Percentiles rank a stretch among this genome's conserved stretches.
These are phyloP conservation scores for Clunio marinus DNA, from an alignment of 2,888 invertebrate species.

Conservation along the genomic window DNA sequence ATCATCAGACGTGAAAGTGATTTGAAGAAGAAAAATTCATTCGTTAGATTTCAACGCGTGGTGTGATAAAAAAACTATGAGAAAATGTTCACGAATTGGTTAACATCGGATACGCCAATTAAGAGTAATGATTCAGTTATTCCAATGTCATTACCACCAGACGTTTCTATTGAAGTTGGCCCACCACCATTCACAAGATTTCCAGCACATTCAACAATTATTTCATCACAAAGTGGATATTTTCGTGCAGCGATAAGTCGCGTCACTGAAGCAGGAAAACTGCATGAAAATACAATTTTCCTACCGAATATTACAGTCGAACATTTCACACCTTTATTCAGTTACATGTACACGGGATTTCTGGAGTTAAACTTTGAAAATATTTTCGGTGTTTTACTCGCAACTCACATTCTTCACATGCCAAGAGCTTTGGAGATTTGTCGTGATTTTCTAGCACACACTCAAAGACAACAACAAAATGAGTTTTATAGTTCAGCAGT, in stretches of 20 bases:
- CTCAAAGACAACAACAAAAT: constrained; percentile 46
- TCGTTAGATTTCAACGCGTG: constrained; percentile 39
- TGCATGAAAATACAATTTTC: constrained; percentile 48
- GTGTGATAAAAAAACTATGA: background rate
- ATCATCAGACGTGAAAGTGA: constrained; percentile 22
- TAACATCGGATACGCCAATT: constrained; percentile 45
- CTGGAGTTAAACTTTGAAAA: constrained; percentile 65
- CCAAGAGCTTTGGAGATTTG: constrained; percentile 67
- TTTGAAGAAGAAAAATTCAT: constrained; percentile 10
- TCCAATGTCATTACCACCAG: constrained; percentile 53
- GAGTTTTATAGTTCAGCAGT: constrained; percentile 24
- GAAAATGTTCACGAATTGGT: constrained; percentile 52
- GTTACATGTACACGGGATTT: constrained; percentile 72
- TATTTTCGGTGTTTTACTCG: constrained; percentile 66
- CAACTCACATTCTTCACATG: constrained; percentile 70
- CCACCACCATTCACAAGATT: constrained; percentile 59
- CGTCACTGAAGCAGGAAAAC: constrained; percentile 45
- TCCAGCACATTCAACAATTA: constrained; percentile 62
- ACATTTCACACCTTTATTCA: constrained; percentile 63
- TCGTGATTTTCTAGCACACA: constrained; percentile 59
- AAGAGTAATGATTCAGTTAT: background rate
- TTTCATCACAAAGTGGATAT: constrained; percentile 67
- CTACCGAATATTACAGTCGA: constrained; percentile 58
- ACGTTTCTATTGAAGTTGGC: constrained; percentile 62
- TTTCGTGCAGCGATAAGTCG: constrained; percentile 60